Base-by-base conservation (phyloP, 2,888 invertebrate genomes). In the Melinaea marsaeus region DNA sequence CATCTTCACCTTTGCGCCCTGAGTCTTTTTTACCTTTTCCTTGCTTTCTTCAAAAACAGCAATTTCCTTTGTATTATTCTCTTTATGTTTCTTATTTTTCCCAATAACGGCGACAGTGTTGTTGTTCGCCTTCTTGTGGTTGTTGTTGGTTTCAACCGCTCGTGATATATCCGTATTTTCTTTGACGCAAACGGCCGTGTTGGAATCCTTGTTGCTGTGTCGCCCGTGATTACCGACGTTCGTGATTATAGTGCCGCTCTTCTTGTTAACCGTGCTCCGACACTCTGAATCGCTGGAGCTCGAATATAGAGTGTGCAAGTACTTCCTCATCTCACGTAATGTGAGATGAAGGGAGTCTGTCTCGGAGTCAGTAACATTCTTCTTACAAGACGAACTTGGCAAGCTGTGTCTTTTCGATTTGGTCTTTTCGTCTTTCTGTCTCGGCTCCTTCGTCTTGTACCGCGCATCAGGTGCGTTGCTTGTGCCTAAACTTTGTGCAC, bases 291-390 rank as follows among this genome's bases (percentile, higher is more conserved):
- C 94, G 75, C 94, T 94, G 57, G 94, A 94, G 81, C 94, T 94
- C 46, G 95, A 95, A 80, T 96, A 96, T 55, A 96, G 88, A 6
- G 95, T 95, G 71, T 96, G 95, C 75, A 96, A 91, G 81, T 96
- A 96, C 76, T 95, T 95, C 69, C 96, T 93, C 78, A 96, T 96
- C 86, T 96, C 96, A 73, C 95, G 94, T 63, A 97, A 85, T 9
- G 96, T 96, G 93, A 96, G 94, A 80, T 96, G 96, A 68, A 96
- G 93, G 3, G 90, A 86, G 79, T 96, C 96, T 2, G 92, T 92
- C 62, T 92, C 92, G 58, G 92, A 92, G 67, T 93, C 93, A 13
- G 91, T 86, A 34, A 76, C 74, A 70, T 83, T 89, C 69, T 88
- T 92, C 69, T 91, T 92, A 55, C 88, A 89, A 5, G 94, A 94